Conservation (phyloP, 2,113 vertebrate genomes). For the Podilymbus podiceps region DNA sequence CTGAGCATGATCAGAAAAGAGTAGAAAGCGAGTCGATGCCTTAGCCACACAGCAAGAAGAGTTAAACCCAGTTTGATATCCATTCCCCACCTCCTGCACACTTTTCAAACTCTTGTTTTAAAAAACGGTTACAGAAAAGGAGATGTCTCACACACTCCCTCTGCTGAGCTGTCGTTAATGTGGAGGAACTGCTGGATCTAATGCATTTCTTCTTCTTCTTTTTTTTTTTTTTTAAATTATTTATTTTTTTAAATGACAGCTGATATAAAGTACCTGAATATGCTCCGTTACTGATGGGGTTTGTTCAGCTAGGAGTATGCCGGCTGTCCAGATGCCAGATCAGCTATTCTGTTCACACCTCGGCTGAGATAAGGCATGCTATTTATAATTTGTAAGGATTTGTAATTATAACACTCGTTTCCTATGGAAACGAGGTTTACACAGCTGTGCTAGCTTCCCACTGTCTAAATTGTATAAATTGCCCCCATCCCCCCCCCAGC, state of each 20-base stretch:
- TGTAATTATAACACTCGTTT: slow-evolving; percentile 8
- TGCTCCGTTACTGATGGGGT: background rate
- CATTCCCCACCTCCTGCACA: accelerated
- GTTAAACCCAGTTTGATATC: background rate
- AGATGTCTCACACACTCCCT: accelerated
- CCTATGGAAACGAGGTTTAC: background rate
- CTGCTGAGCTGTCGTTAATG: background rate
- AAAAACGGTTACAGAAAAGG: background rate
- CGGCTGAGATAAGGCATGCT: background rate
- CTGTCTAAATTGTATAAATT: background rate
- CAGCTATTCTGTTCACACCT: slow-evolving; percentile 26
- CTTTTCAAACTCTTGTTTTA: background rate
- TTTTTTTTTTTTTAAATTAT: background rate
- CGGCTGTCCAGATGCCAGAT: background rate
- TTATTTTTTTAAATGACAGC: background rate
- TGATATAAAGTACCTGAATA: background rate
- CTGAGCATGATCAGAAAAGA: background rate
- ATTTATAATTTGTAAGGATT: slow-evolving; percentile 35
- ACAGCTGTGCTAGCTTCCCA: background rate
- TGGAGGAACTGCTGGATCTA: background rate
- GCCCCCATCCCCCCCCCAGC: background rate
- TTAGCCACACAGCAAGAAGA: accelerated
- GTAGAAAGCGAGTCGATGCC: background rate
- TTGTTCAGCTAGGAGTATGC: background rate
- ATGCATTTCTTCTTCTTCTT: background rate